Conservation (phyloP, 2,113 vertebrate genomes). For the Zeus faber region DNA sequence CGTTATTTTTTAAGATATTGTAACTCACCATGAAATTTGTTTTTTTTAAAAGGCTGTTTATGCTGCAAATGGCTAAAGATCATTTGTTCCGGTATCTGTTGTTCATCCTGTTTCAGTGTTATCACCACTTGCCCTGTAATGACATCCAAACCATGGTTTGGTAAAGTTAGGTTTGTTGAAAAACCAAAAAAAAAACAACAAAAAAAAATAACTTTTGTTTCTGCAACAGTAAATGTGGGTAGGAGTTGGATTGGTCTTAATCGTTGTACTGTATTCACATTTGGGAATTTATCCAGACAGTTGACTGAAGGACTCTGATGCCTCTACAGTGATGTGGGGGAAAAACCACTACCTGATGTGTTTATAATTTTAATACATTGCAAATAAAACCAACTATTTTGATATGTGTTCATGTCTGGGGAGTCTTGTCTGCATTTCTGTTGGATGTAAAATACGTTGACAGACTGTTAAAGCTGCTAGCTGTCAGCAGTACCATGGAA, state of each 20-base stretch:
- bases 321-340: slow-evolving; percentile 68
- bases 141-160: slow-evolving; percentile 44
- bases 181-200: too few species aligned
- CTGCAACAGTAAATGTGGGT: slow-evolving; percentile 14
- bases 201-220: slow-evolving; percentile 30
- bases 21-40: slow-evolving; percentile 16
- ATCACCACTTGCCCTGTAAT: slow-evolving; percentile 10
- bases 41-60: slow-evolving; percentile 16
- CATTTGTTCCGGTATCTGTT: slow-evolving; percentile 14
- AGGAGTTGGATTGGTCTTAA: slow-evolving; percentile 26
- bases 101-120: slow-evolving; percentile 24
- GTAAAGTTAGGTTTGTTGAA: slow-evolving; percentile 61
- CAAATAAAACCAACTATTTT: slow-evolving; percentile 81
- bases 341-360: slow-evolving; percentile 78
- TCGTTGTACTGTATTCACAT: slow-evolving; percentile 60
- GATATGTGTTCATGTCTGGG: slow-evolving; percentile 53
- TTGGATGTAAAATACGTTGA: background rate
- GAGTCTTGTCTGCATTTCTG: slow-evolving; percentile 13
- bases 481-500: too few species aligned
- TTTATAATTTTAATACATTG: slow-evolving; percentile 79
- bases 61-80: slow-evolving; percentile 29
- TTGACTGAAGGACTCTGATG: slow-evolving; percentile 38
- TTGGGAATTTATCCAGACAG: slow-evolving; percentile 38
- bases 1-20: slow-evolving; percentile 16
- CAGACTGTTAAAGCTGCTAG: too few species aligned